Base-by-base conservation (phyloP, 2,888 invertebrate species). In the Seladonia tumulorum region DNA sequence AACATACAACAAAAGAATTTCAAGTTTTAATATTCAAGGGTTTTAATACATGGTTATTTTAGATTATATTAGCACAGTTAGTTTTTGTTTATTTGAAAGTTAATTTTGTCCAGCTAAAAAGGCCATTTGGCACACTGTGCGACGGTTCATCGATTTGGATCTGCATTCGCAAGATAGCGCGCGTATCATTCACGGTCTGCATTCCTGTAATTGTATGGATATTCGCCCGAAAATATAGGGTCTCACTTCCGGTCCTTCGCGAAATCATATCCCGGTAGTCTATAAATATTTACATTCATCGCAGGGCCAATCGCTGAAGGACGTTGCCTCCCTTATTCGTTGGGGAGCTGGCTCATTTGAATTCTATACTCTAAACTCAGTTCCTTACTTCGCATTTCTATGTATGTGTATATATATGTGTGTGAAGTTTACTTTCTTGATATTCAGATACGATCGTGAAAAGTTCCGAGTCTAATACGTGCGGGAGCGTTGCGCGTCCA, bases 171-270 rank as follows among this genome's bases (percentile, higher is more conserved):
- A 35, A 18, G 22, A 45, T 45, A 22, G 63, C 22, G 18, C 29
- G 7, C 45, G 22, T 22, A 60, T 22, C 25, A 45, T 25, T 45
- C 18, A 45, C 14, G 22, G 45, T 29, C 81, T 72, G 72, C 76
- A 76, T 81, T 60, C 47, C 68, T 81, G 68, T 81, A 57, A 78
- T 78, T 42, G 60, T 72, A 82, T 75, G 70, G n/a, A 49, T 76
- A 85, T 77, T 80, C 77, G 68, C 57, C 35, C 35, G 42, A 57
- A 80, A 60, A 45, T 76, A 71, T 84, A 53, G 79, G 71, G 76
- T 85, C 68, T 81, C 45, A 76, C 47, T 70, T 45, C 29, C 53
- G 39, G 39, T 29, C 8, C 53, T 80, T 42, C 39, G 72, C 47
- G 63, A 81, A 57, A 79, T 77, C 47, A 68, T 57, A 60, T 8